Percentiles rank a stretch among this genome's conserved stretches.
Evolutionary conservation across 2,888 invertebrate genomes (phyloP).

Genomic region (Pandemis cinnamomeana): DNA sequence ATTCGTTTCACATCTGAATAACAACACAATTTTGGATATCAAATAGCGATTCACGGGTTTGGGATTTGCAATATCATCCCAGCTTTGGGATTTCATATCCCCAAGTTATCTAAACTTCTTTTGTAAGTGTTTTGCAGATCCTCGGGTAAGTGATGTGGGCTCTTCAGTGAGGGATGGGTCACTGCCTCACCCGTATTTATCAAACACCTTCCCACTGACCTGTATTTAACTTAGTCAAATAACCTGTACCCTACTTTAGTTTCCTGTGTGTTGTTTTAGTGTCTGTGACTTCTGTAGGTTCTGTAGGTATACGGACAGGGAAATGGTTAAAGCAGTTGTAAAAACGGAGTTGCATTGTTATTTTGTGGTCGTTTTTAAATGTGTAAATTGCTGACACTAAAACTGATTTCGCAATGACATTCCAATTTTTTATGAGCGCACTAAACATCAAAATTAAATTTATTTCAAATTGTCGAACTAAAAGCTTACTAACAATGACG

Average conservation of each 20-base stretch:
- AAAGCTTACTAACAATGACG: neutral
- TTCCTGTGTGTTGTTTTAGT: constrained; percentile 6
- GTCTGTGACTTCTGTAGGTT: constrained; percentile 28
- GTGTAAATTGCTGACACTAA: neutral
- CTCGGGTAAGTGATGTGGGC: constrained; percentile 24
- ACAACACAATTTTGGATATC: constrained; percentile 22
- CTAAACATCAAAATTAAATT: too few relatives aligned
- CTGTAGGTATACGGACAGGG: neutral
- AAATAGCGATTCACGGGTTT: constrained; percentile 16
- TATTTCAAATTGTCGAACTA: too few relatives aligned
- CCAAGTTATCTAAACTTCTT: constrained; percentile 33
- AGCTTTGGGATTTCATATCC: constrained; percentile 26
- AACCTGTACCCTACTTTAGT: constrained; percentile 6
- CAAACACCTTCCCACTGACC: constrained; percentile 30
- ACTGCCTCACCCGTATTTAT: constrained; percentile 31
- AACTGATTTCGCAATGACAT: too few relatives aligned
- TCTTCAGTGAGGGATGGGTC: constrained; percentile 23
- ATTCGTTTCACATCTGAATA: neutral
- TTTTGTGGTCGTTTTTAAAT: neutral
- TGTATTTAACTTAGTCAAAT: constrained; percentile 31
- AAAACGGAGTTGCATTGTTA: neutral
- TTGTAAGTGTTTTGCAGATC: constrained; percentile 24
- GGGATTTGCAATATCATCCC: constrained; percentile 35
- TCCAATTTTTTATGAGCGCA: too few relatives aligned
- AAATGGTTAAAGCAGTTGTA: neutral